Evolutionary conservation across 2,113 vertebrate species (phyloP).

Genomic region (Heterotilapia buettikoferi): DNA sequence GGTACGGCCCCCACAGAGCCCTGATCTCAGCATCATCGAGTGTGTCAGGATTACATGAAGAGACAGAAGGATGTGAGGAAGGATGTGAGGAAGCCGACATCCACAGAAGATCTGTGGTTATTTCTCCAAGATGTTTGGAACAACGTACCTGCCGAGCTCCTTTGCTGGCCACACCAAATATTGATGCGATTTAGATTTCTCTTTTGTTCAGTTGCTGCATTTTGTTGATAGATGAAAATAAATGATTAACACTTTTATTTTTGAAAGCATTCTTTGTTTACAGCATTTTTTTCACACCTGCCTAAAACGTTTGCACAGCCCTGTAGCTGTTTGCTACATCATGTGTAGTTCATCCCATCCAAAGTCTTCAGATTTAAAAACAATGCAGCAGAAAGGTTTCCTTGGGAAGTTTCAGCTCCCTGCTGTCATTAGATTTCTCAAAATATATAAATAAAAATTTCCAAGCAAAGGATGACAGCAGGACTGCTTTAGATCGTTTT

Average conservation of each 20-base stretch:
- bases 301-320: neutral
- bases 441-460: neutral
- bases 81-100: neutral
- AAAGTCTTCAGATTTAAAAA: neutral
- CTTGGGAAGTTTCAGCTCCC: neutral
- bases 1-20: neutral
- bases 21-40: neutral
- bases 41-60: neutral
- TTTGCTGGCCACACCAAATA: neutral
- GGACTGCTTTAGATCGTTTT: neutral
- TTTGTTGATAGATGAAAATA: neutral
- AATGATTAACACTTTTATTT: neutral
- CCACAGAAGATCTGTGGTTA: neutral
- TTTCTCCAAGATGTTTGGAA: neutral
- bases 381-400: neutral
- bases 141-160: neutral
- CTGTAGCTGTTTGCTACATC: neutral
- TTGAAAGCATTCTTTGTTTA: neutral
- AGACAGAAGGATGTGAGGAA: neutral
- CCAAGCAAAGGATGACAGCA: neutral
- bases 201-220: neutral
- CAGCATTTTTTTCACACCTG: accelerated
- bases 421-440: neutral
- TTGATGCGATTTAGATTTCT: neutral
- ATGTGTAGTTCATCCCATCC: neutral